Percentiles rank a stretch among this genome's conserved stretches.
Conservation (phyloP, 2,888 invertebrate genomes). For the Eledone cirrhosa region DNA sequence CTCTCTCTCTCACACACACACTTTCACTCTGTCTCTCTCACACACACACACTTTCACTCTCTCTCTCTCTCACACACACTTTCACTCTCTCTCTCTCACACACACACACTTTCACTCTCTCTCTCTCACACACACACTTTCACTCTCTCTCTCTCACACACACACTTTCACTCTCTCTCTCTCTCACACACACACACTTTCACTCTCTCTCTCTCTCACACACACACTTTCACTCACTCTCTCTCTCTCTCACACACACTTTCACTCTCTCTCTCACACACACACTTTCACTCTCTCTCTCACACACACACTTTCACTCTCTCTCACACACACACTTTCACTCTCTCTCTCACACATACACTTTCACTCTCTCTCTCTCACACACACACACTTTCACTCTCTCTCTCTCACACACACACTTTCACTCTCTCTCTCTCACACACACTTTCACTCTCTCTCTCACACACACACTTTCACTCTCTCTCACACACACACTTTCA, state of each 20-base stretch:
- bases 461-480: too few species aligned
- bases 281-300: too few species aligned
- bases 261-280: too few species aligned
- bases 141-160: background rate
- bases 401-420: background rate
- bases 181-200: background rate
- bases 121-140: background rate
- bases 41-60: background rate
- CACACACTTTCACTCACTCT: too few species aligned
- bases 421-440: background rate
- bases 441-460: too few species aligned
- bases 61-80: background rate
- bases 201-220: background rate
- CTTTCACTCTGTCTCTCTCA: too few species aligned
- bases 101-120: background rate
- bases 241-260: background rate
- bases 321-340: too few species aligned
- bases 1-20: background rate
- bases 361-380: background rate
- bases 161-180: background rate
- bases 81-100: background rate
- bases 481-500: too few species aligned
- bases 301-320: too few species aligned
- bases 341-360: too few species aligned
- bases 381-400: background rate